These are phyloP conservation scores for Leucoraja ocellata DNA, from an alignment of 2,797 vertebrate species.

Conservation along the genomic window DNA sequence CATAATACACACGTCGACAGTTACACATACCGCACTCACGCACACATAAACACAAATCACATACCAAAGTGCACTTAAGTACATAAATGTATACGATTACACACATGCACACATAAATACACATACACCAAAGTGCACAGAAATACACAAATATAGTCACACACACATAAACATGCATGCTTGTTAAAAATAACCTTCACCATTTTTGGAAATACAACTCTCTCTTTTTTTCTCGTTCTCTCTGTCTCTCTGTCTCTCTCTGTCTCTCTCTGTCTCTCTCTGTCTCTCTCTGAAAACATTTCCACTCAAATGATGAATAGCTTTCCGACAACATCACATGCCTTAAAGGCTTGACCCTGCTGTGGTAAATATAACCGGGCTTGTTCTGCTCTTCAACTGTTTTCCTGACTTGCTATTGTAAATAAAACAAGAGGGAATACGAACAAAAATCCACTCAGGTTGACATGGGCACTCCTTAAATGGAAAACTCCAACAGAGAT, in stretches of 20 bases:
- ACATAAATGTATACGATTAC: too few species aligned
- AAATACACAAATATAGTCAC: too few species aligned
- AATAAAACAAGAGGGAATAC: slow-evolving; percentile 51
- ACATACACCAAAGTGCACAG: too few species aligned
- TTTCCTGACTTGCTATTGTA: slow-evolving; percentile 61
- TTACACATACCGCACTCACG: too few species aligned
- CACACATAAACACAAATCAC: too few species aligned
- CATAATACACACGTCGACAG: too few species aligned
- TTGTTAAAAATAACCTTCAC: slow-evolving; percentile 34
- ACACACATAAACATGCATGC: neutral
- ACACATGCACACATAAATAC: too few species aligned
- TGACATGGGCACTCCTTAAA: slow-evolving; percentile 75
- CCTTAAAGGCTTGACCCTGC: slow-evolving; percentile 47
- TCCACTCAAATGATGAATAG: slow-evolving; percentile 29
- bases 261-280: neutral
- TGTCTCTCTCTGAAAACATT: slow-evolving; percentile 10
- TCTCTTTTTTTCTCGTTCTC: too few species aligned
- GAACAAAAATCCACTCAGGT: slow-evolving; percentile 53
- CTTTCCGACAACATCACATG: slow-evolving; percentile 27
- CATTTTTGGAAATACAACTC: slow-evolving; percentile 36
- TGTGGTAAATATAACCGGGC: slow-evolving; percentile 62
- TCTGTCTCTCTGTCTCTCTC: too few species aligned
- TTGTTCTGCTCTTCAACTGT: slow-evolving; percentile 46
- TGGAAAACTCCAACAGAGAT: slow-evolving; percentile 61
- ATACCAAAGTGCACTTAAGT: too few species aligned